Evolutionary conservation across 2,797 vertebrate species (phyloP), one percentile per base, ranked within the genome.

Genomic region (Argya squamiceps): DNA sequence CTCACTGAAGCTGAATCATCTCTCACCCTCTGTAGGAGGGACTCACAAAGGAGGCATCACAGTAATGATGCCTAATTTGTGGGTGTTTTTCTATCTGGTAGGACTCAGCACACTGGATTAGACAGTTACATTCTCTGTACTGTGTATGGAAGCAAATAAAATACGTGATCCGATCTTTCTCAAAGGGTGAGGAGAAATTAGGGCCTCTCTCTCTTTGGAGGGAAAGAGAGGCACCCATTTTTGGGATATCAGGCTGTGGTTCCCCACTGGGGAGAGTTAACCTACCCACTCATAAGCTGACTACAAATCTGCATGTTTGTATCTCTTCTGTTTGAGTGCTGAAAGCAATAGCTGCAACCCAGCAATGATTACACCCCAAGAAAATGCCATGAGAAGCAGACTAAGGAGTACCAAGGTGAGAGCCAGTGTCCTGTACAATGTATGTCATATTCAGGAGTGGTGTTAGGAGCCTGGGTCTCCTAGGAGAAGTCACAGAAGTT

Each of bases 101-200:
- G 79, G 64, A 49, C 29, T 83, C 15, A 19, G 30, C 46, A 26
- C 30, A 19, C 36, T 36, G 37, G 58, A 43, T 71, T 36, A 64
- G 24, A 34, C 8, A 77, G 11, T 39, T 63, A 5, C 16, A 12
- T 81, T 88, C 14, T 70, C 49, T 46, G 32, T 34, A 19, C 19
- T n/a, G 17, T 32, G 41, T 43, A 11, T 10, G 24, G 49, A 46
- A 58, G 41, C 85, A 88, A 47, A 18, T 18, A 19, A 86, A 93
- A 39, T 20, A 22, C 0, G 0, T 67, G 47, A 84, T 67, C 3
- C 0, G 0, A 44, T 62, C 26, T 76, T 23, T 19, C 30, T 67
- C 21, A 34, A 22, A 91, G 17, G 32, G 4, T 67, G 29, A 63
- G 32, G 43, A 89, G 44, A 77, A 43, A n/a, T 63, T 71, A 60